Evolutionary conservation across 2,797 vertebrate species (phyloP), one percentile per base, ranked within the genome.

Genomic region (Otolemur crassicaudatus): DNA sequence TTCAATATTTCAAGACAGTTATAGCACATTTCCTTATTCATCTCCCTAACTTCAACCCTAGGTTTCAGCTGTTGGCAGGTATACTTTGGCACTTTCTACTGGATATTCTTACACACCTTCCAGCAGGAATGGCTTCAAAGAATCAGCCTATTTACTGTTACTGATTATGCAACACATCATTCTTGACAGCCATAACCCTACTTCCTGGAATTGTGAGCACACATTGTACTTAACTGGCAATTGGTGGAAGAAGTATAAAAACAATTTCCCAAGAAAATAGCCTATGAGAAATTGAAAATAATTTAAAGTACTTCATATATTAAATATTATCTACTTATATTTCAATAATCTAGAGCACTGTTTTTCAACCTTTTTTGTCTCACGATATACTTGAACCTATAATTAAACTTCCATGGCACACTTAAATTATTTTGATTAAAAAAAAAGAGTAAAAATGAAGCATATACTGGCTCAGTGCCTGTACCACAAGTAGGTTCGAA

Each of bases 121-220:
- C 97, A 97, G 95, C 97, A 96, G 97, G 96, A 97, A 94, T 87
- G 58, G 87, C 96, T 97, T 98, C 96, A 97, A 97, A 98, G 96
- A 96, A 91, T 94, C 58, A 67, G 73, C 60, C 91, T 97, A 94
- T 97, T 97, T 90, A 94, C 82, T 97, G 81, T 92, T 92, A 56
- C 80, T 40, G 95, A 96, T 97, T 96, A 94, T n/a, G 95, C 87
- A 97, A 97, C 87, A 56, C 94, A 73, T 96, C 95, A 94, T 84
- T 94, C 91, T 85, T 97, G 97, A 97, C 97, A 96, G 80, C 34
- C 73, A 49, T 77, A 81, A 56, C 82, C 76, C 29, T 63, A 94
- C 95, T 97, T 98, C 96, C 97, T 97, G 90, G 95, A 97, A 97
- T 94, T 87, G 94, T 23, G 40, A 96, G 97, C 94, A 97, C 96